Evolutionary conservation across 2,888 invertebrate genomes (phyloP).

Genomic region (Synanthedon formicaeformis): DNA sequence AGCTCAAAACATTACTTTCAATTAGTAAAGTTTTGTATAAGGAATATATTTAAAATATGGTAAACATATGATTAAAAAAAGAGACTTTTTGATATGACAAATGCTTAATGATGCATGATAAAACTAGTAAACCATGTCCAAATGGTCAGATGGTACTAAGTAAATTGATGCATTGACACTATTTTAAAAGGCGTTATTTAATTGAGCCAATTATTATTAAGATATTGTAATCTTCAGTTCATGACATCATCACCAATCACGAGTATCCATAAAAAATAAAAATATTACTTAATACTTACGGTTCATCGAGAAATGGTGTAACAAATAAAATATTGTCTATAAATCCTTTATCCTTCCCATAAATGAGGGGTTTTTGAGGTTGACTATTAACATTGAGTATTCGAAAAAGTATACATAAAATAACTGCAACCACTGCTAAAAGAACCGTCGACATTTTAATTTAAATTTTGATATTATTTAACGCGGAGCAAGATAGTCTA

Average conservation of each 20-base stretch:
- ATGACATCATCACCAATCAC: background rate
- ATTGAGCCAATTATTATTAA: too few relatives aligned
- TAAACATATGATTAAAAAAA: too few relatives aligned
- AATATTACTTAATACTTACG: slow-evolving; percentile 76
- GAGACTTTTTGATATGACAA: too few relatives aligned
- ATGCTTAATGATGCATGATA: too few relatives aligned
- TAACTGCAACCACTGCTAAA: slow-evolving; percentile 83
- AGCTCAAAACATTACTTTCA: too few relatives aligned
- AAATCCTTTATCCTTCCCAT: slow-evolving; percentile 82
- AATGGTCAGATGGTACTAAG: too few relatives aligned
- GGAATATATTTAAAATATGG: too few relatives aligned
- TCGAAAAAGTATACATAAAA: slow-evolving; percentile 85
- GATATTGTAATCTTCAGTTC: background rate
- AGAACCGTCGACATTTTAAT: slow-evolving; percentile 82
- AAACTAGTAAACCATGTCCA: too few relatives aligned
- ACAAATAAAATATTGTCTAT: slow-evolving; percentile 83
- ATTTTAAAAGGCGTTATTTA: too few relatives aligned
- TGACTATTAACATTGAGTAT: slow-evolving; percentile 88
- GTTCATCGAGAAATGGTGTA: slow-evolving; percentile 81
- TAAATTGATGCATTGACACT: too few relatives aligned
- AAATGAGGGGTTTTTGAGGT: slow-evolving; percentile 81
- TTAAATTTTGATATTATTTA: background rate
- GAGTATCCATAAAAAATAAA: background rate
- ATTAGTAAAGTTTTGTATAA: too few relatives aligned
- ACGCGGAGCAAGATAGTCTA: slow-evolving; percentile 22